A percentile compares a stretch with the other conserved stretches of the same genome.
Conservation (phyloP, 2,113 vertebrate genomes). For the Callithrix jacchus region DNA sequence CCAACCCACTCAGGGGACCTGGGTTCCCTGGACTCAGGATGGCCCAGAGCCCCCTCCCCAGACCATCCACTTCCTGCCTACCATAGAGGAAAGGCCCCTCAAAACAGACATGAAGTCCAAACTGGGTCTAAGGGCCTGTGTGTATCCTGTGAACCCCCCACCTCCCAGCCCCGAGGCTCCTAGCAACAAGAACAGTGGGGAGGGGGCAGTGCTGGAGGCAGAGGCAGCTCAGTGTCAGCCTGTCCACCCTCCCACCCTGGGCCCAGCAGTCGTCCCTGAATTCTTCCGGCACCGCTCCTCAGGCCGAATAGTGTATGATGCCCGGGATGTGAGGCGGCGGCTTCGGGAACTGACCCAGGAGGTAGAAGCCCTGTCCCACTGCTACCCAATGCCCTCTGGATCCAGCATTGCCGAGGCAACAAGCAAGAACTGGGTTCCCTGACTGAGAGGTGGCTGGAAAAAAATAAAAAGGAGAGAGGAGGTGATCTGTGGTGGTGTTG, state of each 20-base stretch:
- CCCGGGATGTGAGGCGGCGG: slow-evolving; percentile 56
- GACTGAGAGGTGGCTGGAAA: slow-evolving; percentile 27
- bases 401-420: not conserved
- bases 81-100: not conserved
- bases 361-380: slow-evolving; percentile 58
- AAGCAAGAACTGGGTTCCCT: slow-evolving; percentile 57
- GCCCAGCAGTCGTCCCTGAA: slow-evolving; percentile 11
- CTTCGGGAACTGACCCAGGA: slow-evolving; percentile 68
- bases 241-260: not conserved
- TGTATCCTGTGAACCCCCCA: slow-evolving; percentile 67
- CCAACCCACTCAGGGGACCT: not conserved
- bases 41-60: not conserved
- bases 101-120: slow-evolving; percentile 47
- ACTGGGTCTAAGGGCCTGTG: slow-evolving; percentile 62
- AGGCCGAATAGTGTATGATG: slow-evolving; percentile 49
- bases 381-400: slow-evolving; percentile 9
- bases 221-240: not conserved
- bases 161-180: not conserved
- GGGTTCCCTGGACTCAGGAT: slow-evolving; percentile 46
- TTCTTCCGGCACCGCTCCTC: slow-evolving; percentile 29
- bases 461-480: slow-evolving; percentile 58
- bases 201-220: fast-evolving
- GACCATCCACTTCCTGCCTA: slow-evolving; percentile 57
- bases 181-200: not conserved
- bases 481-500: not conserved